Conservation (phyloP, 2,113 vertebrate species). For the Catharus minimus region DNA sequence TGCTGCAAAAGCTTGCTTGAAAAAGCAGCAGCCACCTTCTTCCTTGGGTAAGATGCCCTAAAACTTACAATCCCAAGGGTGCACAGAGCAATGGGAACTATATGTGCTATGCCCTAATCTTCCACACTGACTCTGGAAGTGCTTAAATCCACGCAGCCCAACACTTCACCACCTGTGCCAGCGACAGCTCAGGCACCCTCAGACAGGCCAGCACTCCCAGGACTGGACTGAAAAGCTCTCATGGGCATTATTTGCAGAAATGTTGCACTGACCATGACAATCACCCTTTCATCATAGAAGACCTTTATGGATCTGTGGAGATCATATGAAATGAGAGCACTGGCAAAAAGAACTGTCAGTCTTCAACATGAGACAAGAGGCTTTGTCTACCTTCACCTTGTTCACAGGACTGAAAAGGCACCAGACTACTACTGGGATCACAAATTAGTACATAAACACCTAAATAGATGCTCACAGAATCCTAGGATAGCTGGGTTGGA, state of each 20-base stretch:
- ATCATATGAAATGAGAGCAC: not conserved
- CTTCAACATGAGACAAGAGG: not conserved
- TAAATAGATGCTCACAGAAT: not conserved
- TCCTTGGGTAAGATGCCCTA: not conserved
- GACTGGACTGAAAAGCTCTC: not conserved
- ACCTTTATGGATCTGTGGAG: not conserved
- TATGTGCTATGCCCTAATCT: accelerated
- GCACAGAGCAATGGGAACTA: accelerated
- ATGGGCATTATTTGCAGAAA: not conserved
- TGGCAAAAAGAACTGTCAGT: not conserved
- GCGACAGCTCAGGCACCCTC: not conserved
- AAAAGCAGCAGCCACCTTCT: not conserved
- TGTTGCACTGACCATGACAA: not conserved
- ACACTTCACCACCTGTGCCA: not conserved
- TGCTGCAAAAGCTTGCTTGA: not conserved
- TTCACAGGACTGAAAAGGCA: not conserved
- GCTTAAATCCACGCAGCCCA: accelerated
- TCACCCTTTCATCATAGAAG: not conserved
- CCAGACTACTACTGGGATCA: not conserved
- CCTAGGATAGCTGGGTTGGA: not conserved
- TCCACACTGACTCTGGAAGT: not conserved
- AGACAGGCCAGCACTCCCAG: not conserved
- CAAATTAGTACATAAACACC: not conserved
- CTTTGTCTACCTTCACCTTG: not conserved
- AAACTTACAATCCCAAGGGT: not conserved